Base-by-base conservation (phyloP, 2,113 vertebrate species). In the Coreoperca whiteheadi region DNA sequence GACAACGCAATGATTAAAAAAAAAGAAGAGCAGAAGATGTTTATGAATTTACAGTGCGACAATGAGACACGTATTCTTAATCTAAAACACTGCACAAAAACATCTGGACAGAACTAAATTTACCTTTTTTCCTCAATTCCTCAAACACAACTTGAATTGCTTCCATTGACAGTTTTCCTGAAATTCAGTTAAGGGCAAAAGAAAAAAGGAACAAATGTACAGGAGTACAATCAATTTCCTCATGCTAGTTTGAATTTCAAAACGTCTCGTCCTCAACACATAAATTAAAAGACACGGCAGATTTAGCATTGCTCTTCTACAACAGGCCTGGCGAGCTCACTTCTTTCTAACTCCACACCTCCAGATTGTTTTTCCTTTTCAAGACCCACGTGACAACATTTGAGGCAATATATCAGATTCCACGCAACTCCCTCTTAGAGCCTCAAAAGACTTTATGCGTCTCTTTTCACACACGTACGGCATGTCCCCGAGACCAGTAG, bases 71-170 rank as follows among this genome's bases (percentile, higher is more conserved):
- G 0, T 21, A 16, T 41, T 68, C 5, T 11, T 73, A 12, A 68
- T 67, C 23, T 61, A 18, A n/a, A 20, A 30, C 32, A 61, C 18
- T 25, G 23, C 16, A 1, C 48, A 54, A 34, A 15, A 34, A 15
- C 11, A 53, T 32, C 9, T 5, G 14, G 16, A 60, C 8, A 28
- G 1, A 76, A 72, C 11, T 48, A 57, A 34, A 59, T 32, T 11
- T 86, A 99, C 98, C 98, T 96, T 99, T 99, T 95, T 99, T 99
- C 75, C 96, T 97, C 74, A 99, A 92, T 85, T 99, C 98, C 91
- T 99, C 98, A 93, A 99, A 96, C 53, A 99, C 96, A 79, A 99
- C 93, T 93, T 97, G 97, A 88, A 99, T 98, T 25, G 97, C 96
- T 75, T 99, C 98, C 90, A 96, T 87, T 14, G 98, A 96, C 4